Percentiles rank a stretch among this genome's conserved stretches.
phyloP scores from a whole-genome alignment of 2,113 vertebrate genomes.

The Anolis carolinensis region DNA sequence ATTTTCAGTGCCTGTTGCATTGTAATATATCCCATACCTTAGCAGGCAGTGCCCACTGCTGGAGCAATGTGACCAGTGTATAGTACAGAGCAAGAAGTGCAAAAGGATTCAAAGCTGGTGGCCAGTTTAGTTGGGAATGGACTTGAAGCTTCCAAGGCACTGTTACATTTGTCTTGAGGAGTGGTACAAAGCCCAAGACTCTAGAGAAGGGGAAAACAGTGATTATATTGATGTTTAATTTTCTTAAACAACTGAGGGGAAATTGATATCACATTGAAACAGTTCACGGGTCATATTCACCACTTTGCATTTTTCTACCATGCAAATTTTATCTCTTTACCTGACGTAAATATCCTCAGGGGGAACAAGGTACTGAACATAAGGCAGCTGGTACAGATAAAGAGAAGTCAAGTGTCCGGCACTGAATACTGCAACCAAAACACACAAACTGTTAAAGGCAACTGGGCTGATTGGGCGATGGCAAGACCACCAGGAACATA shows the following conservation, averaged over 20 bases:
- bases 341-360: slow-evolving; percentile 78
- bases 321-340: slow-evolving; percentile 52
- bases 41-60: slow-evolving; percentile 68
- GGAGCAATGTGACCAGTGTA: slow-evolving; percentile 76
- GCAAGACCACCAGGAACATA: slow-evolving; percentile 84
- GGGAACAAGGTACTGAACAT: slow-evolving; percentile 75
- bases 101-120: slow-evolving; percentile 78
- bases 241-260: neutral
- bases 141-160: slow-evolving; percentile 73
- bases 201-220: slow-evolving; percentile 54
- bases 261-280: neutral
- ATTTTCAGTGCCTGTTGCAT: neutral
- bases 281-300: neutral
- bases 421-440: slow-evolving; percentile 81
- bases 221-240: neutral
- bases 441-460: slow-evolving; percentile 78
- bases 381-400: slow-evolving; percentile 83
- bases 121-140: slow-evolving; percentile 77
- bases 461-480: slow-evolving; percentile 68
- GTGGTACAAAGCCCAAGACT: slow-evolving; percentile 81
- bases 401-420: slow-evolving; percentile 76
- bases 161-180: slow-evolving; percentile 76
- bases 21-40: slow-evolving; percentile 22
- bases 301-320: neutral
- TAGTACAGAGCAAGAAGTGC: slow-evolving; percentile 81